Evolutionary conservation across 1,140 invertebrate genomes (phyloP).

Genomic region (Dendrolimus kikuchii): DNA sequence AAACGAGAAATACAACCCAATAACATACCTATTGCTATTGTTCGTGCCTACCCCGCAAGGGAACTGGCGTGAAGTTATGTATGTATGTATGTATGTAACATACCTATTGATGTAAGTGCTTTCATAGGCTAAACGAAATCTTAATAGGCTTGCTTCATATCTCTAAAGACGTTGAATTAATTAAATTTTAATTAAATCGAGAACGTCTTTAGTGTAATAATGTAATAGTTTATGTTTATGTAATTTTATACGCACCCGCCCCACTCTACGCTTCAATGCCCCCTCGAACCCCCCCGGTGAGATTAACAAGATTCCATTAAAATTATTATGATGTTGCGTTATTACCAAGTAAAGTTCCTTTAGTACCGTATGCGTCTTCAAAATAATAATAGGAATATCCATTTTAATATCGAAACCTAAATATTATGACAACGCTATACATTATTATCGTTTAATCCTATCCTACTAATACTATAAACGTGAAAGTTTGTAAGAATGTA

Average conservation of each 20-base stretch:
- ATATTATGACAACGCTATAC: no score
- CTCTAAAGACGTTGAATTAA: constrained; percentile 20
- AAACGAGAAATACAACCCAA: no score
- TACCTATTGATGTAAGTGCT: no score
- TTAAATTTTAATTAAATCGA: constrained; percentile 33
- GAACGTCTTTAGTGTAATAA: constrained; percentile 27
- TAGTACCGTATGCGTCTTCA: constrained; percentile 8
- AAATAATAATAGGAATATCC: background rate
- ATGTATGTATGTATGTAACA: no score
- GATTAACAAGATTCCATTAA: constrained; percentile 52
- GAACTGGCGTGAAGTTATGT: no score
- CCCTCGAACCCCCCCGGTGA: constrained; percentile 9
- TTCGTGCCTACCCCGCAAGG: no score
- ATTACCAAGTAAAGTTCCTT: constrained; percentile 20
- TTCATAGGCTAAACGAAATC: no score
- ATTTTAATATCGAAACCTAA: no score
- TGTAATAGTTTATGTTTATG: constrained; percentile 22
- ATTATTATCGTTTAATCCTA: no score
- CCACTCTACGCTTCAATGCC: constrained; percentile 13
- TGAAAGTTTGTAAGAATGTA: no score
- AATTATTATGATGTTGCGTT: constrained; percentile 33
- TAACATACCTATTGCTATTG: no score
- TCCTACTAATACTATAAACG: no score
- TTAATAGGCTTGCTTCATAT: background rate
- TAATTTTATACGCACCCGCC: constrained; percentile 36